phyloP scores from a whole-genome alignment of 2,797 vertebrate species.

The Spinibarbus caldwelli region DNA sequence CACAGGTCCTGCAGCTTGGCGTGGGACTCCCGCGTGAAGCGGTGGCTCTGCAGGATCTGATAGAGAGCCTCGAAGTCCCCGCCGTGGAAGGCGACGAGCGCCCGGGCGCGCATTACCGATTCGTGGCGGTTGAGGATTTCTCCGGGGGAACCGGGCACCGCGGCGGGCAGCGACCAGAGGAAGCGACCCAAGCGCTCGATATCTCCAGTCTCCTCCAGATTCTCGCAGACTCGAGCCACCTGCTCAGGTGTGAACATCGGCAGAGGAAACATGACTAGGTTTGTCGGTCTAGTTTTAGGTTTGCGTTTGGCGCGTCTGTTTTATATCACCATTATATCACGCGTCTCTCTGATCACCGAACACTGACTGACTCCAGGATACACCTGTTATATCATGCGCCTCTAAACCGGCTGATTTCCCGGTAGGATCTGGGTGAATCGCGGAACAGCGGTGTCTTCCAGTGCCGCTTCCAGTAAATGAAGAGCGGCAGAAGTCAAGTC shows the following conservation, averaged over 20 bases:
- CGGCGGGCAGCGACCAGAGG: constrained; percentile 83
- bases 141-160: constrained; percentile 74
- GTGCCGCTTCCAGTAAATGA: constrained; percentile 72
- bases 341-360: not conserved
- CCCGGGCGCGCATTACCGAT: constrained; percentile 81
- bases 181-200: constrained; percentile 84
- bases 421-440: constrained; percentile 23
- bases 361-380: no score
- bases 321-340: constrained; percentile 23
- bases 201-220: constrained; percentile 83
- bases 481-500: constrained; percentile 70
- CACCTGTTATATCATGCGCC: constrained; percentile 8
- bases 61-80: constrained; percentile 84
- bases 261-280: constrained; percentile 76
- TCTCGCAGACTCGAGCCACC: constrained; percentile 84
- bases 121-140: constrained; percentile 81
- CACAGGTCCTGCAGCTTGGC: constrained; percentile 83
- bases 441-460: constrained; percentile 7
- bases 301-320: not conserved
- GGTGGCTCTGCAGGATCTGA: constrained; percentile 81
- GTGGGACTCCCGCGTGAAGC: constrained; percentile 83
- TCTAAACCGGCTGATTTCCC: constrained; percentile 2
- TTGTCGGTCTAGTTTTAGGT: no score
- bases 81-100: constrained; percentile 82
- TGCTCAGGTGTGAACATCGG: constrained; percentile 84